Percentiles rank a stretch among this genome's conserved stretches.
These are phyloP conservation scores for Trachemys scripta DNA, from an alignment of 2,113 vertebrate species.

Conservation along the genomic window DNA sequence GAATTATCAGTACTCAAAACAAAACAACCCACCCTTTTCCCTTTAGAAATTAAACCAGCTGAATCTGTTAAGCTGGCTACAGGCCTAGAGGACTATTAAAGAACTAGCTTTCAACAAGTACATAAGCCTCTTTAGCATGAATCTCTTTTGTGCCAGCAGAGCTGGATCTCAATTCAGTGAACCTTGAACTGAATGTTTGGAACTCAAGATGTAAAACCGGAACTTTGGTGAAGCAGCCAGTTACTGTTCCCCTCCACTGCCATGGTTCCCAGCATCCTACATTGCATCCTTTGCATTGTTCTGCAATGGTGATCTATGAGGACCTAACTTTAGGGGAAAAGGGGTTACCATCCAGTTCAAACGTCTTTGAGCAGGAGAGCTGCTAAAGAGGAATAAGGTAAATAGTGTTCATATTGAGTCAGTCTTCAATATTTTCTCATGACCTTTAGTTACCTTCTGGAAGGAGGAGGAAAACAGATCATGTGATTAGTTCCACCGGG, in stretches of 20 bases:
- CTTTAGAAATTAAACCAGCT: neutral
- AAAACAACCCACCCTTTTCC: neutral
- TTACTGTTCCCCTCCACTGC: neutral
- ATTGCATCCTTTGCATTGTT: fast-evolving
- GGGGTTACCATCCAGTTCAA: neutral
- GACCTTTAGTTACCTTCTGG: neutral
- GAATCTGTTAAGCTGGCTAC: neutral
- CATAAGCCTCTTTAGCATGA: slow-evolving; percentile 8
- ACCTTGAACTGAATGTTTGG: neutral
- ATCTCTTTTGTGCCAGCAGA: fast-evolving
- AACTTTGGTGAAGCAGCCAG: neutral
- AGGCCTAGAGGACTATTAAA: slow-evolving; percentile 26
- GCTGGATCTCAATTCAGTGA: fast-evolving
- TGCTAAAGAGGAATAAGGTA: neutral
- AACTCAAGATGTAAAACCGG: fast-evolving
- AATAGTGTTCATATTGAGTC: neutral
- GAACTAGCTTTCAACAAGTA: neutral
- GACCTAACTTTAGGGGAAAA: neutral
- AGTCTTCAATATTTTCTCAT: fast-evolving
- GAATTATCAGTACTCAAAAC: neutral
- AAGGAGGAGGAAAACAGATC: neutral
- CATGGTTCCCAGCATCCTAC: neutral
- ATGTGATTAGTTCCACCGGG: fast-evolving
- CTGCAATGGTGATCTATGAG: neutral
- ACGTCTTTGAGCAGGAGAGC: neutral